These are phyloP conservation scores for Stenolophus ochropezus DNA, from an alignment of 2,888 invertebrate species.

Conservation along the genomic window DNA sequence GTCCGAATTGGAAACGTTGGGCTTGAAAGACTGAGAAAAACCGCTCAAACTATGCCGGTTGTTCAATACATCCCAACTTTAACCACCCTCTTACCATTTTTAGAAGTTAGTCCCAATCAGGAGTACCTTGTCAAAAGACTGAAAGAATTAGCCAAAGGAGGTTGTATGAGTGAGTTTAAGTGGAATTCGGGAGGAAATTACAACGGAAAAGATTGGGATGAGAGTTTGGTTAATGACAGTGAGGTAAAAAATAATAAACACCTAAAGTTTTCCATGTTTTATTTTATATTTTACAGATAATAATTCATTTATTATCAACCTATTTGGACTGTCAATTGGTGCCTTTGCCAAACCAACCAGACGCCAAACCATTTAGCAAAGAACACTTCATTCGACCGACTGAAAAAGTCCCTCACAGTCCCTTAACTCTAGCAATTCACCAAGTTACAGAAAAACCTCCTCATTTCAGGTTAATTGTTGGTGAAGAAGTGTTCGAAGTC, in stretches of 20 bases:
- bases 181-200: constrained; percentile 89
- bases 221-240: constrained; percentile 90
- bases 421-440: constrained; percentile 77
- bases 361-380: constrained; percentile 80
- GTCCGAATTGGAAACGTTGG: constrained; percentile 82
- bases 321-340: constrained; percentile 90
- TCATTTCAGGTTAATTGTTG: constrained; percentile 81
- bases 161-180: constrained; percentile 91
- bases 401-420: constrained; percentile 72
- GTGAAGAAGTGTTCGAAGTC: constrained; percentile 81
- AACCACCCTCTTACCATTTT: constrained; percentile 82
- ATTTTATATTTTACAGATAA: constrained; percentile 74
- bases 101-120: constrained; percentile 89
- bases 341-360: constrained; percentile 79
- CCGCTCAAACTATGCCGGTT: constrained; percentile 77
- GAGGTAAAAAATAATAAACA: constrained; percentile 77
- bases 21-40: constrained; percentile 83
- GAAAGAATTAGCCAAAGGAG: constrained; percentile 85
- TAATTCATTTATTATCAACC: constrained; percentile 89
- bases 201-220: constrained; percentile 86
- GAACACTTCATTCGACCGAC: constrained; percentile 73
- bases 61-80: constrained; percentile 77
- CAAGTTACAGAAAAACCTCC: constrained; percentile 81
- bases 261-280: neutral
- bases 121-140: constrained; percentile 89